Conservation (phyloP, 2,888 invertebrate genomes). For the Zygaena filipendulae region DNA sequence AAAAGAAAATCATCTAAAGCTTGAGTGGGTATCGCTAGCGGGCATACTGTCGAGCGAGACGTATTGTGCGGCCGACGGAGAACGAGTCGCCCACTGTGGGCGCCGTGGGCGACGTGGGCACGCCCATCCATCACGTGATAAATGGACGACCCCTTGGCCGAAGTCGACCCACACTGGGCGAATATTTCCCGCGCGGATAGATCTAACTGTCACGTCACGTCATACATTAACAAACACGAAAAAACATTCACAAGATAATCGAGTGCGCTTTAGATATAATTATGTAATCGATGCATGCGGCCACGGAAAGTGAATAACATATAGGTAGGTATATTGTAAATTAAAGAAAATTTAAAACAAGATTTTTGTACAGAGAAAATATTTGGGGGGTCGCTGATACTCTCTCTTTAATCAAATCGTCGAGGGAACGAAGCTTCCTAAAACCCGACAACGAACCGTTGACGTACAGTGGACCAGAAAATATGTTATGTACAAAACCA, state of each 20-base stretch:
- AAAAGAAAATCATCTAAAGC: conserved; percentile 19
- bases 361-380: conserved; percentile 43
- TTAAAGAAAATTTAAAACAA: too few relatives aligned
- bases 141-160: conserved; percentile 20
- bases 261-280: too few relatives aligned
- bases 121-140: conserved; percentile 18
- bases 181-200: conserved; percentile 20
- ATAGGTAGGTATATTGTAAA: too few relatives aligned
- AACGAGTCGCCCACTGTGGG: conserved; percentile 28
- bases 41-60: conserved; percentile 38
- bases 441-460: too few relatives aligned
- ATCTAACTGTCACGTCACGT: too few relatives aligned
- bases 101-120: too few relatives aligned
- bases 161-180: conserved; percentile 24
- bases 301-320: conserved; percentile 31
- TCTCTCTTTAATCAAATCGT: too few relatives aligned
- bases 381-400: conserved; percentile 46
- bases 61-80: conserved; percentile 27
- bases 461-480: too few relatives aligned
- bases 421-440: conserved; percentile 1
- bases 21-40: conserved; percentile 54
- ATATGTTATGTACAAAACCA: too few relatives aligned
- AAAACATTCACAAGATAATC: conserved; percentile 49
- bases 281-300: conserved; percentile 46
- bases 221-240: too few relatives aligned